phyloP scores from a whole-genome alignment of 2,797 vertebrate species.

The Delichon dasypus region DNA sequence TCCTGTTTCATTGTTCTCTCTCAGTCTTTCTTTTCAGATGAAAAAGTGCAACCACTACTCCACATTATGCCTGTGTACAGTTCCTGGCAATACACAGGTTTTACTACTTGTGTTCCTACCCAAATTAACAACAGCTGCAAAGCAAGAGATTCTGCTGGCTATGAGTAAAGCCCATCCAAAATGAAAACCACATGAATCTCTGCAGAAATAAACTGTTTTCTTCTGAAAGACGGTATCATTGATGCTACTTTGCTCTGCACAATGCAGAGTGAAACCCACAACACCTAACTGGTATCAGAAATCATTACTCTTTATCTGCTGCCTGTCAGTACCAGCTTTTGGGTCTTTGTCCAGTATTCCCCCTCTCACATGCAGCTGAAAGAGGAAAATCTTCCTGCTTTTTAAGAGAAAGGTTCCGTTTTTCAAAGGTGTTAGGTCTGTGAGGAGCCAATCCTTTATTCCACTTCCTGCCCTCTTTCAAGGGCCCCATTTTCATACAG shows the following conservation, averaged over 20 bases:
- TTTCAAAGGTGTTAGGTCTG: neutral
- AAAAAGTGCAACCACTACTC: neutral
- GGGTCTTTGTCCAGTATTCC: neutral
- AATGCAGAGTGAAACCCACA: neutral
- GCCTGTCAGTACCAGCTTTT: neutral
- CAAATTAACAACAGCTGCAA: neutral
- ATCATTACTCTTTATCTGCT: neutral
- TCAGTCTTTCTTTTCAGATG: neutral
- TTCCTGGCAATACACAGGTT: neutral
- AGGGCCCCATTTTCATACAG: neutral
- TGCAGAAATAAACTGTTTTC: neutral
- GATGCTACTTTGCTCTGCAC: accelerated
- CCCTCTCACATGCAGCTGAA: neutral
- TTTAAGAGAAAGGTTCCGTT: neutral
- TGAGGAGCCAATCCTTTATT: neutral
- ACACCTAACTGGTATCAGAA: neutral
- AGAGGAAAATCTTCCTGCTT: neutral
- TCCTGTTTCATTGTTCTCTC: neutral
- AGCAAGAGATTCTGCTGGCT: neutral
- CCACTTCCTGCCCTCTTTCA: neutral
- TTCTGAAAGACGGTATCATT: neutral
- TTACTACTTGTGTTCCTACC: neutral
- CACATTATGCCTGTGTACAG: neutral
- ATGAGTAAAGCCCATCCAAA: neutral
- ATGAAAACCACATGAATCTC: neutral